Evolutionary conservation across 2,113 vertebrate species (phyloP).

Genomic region (Eurypyga helias): DNA sequence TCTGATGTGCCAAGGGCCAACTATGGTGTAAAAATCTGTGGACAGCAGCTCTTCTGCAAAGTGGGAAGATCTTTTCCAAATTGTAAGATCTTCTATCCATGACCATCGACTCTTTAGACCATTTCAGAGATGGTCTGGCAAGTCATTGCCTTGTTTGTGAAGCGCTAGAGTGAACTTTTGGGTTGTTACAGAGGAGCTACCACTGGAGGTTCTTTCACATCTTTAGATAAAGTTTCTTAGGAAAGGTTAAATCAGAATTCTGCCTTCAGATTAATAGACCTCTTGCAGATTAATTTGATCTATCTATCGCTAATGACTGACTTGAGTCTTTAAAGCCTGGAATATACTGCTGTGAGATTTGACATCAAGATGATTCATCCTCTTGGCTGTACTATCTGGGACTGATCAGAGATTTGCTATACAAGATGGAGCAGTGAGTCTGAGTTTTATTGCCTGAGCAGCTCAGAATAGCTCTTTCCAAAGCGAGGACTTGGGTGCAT

Average conservation of each 20-base stretch:
- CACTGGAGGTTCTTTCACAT: background rate
- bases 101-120: accelerated
- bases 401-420: background rate
- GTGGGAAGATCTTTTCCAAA: background rate
- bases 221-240: background rate
- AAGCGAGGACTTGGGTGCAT: background rate
- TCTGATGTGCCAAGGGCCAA: background rate
- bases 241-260: background rate
- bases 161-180: background rate
- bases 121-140: background rate
- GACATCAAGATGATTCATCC: background rate
- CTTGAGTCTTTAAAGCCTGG: background rate
- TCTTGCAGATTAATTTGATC: background rate
- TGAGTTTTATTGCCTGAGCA: background rate
- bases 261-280: background rate
- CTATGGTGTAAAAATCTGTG: background rate
- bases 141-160: background rate
- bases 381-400: background rate
- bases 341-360: background rate
- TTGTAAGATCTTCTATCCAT: background rate
- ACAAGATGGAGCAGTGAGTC: background rate
- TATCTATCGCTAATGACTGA: background rate
- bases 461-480: background rate
- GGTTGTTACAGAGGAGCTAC: accelerated
- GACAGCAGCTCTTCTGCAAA: background rate